A percentile compares a stretch with the other conserved stretches of the same genome.
Evolutionary conservation across 2,888 invertebrate genomes (phyloP).

Genomic region (Hofmannophila pseudospretella): DNA sequence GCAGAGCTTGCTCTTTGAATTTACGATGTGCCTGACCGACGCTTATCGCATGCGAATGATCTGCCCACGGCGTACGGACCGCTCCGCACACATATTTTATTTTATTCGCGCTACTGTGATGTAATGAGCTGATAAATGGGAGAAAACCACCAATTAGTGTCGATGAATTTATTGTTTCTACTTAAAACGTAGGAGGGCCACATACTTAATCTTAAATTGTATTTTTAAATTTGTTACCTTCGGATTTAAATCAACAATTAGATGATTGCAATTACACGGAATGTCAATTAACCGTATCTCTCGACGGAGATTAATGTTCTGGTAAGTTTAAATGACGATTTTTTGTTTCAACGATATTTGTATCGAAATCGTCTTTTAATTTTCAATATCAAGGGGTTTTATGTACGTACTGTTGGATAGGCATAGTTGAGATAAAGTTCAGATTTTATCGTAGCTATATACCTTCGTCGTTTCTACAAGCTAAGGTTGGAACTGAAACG

Average conservation of each 20-base stretch:
- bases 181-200: conserved; percentile 76
- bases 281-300: conserved; percentile 40
- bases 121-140: conserved; percentile 78
- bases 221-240: conserved; percentile 57
- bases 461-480: too few species aligned
- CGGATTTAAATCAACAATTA: conserved; percentile 58
- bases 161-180: conserved; percentile 79
- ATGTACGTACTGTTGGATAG: too few species aligned
- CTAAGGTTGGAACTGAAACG: too few species aligned
- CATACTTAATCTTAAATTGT: conserved; percentile 71
- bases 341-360: conserved; percentile 18
- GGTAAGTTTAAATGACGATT: conserved; percentile 12
- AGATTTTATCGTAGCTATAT: too few species aligned
- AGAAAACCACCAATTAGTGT: conserved; percentile 79
- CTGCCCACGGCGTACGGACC: conserved; percentile 73
- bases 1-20: conserved; percentile 73
- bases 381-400: too few species aligned
- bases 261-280: conserved; percentile 46
- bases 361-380: too few species aligned
- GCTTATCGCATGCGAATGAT: conserved; percentile 77
- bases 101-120: conserved; percentile 79
- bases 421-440: too few species aligned
- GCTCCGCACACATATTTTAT: conserved; percentile 76
- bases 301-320: conserved; percentile 26
- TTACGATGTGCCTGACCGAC: conserved; percentile 77